A percentile compares a stretch with the other conserved stretches of the same genome.
These are phyloP conservation scores for Metalampra italica DNA, from an alignment of 2,888 invertebrate species.

Conservation along the genomic window DNA sequence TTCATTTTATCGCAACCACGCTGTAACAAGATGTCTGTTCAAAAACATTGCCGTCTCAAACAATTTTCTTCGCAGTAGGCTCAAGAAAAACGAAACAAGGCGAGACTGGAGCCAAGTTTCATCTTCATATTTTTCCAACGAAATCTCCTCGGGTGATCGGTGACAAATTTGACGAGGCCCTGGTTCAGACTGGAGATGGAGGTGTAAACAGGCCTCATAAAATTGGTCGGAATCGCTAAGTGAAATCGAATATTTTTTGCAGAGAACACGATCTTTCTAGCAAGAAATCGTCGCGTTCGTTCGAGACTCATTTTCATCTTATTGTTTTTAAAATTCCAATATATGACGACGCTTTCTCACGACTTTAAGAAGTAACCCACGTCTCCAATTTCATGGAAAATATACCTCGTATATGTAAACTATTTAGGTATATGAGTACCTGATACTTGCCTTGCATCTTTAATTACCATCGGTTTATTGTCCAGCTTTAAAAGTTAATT, in stretches of 20 bases:
- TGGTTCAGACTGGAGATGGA: not conserved
- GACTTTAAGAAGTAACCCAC: too few species aligned
- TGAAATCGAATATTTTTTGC: constrained; percentile 38
- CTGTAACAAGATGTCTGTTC: not conserved
- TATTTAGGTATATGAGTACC: too few species aligned
- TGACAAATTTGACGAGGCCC: constrained; percentile 17
- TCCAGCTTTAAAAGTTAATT: too few species aligned
- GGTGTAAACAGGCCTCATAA: not conserved
- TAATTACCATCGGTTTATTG: too few species aligned
- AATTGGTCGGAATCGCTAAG: constrained; percentile 22
- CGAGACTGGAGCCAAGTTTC: constrained; percentile 32
- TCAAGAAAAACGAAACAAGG: constrained; percentile 34
- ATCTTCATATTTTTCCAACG: constrained; percentile 41
- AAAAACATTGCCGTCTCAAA: constrained; percentile 24
- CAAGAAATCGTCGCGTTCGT: constrained; percentile 18
- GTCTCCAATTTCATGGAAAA: too few species aligned
- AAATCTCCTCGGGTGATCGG: constrained; percentile 33
- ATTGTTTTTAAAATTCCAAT: not conserved
- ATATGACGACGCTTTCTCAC: not conserved
- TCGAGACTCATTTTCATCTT: not conserved
- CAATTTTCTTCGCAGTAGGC: constrained; percentile 29
- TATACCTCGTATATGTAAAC: too few species aligned
- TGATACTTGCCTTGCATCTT: too few species aligned
- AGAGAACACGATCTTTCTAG: constrained; percentile 13
- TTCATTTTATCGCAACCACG: too few species aligned